Percentiles rank a stretch among this genome's conserved stretches.
Conservation (phyloP, 2,888 invertebrate genomes). For the Campoplex capitator region DNA sequence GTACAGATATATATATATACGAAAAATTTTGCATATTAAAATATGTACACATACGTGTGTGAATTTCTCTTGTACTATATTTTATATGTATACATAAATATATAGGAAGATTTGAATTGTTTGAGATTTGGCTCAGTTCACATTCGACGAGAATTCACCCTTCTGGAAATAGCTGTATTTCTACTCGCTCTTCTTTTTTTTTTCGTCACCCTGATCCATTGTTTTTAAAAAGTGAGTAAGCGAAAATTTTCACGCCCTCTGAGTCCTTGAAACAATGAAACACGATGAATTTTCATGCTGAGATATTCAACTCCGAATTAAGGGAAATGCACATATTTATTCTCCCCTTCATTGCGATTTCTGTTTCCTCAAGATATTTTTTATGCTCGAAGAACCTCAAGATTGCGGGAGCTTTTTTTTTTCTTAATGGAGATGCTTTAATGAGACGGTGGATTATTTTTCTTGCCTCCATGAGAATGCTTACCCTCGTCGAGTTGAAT, state of each 20-base stretch:
- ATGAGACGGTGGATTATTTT: constrained; percentile 53
- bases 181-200: constrained; percentile 8
- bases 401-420: not conserved
- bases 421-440: constrained; percentile 14
- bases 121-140: constrained; percentile 2
- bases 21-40: not conserved
- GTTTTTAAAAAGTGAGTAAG: not conserved
- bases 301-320: constrained; percentile 31
- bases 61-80: not conserved
- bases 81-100: not conserved
- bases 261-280: constrained; percentile 49
- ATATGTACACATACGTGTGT: not conserved
- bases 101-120: not conserved
- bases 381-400: not conserved
- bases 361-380: not conserved
- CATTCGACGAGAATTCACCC: constrained; percentile 43
- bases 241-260: constrained; percentile 31
- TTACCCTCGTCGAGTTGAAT: constrained; percentile 54
- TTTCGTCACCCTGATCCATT: not conserved
- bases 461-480: constrained; percentile 11
- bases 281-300: constrained; percentile 55
- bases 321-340: constrained; percentile 19
- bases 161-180: constrained; percentile 55
- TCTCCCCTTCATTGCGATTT: not conserved
- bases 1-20: not conserved